Evolutionary conservation across 2,888 invertebrate genomes (phyloP).

Genomic region (Adelognathus sp.): DNA sequence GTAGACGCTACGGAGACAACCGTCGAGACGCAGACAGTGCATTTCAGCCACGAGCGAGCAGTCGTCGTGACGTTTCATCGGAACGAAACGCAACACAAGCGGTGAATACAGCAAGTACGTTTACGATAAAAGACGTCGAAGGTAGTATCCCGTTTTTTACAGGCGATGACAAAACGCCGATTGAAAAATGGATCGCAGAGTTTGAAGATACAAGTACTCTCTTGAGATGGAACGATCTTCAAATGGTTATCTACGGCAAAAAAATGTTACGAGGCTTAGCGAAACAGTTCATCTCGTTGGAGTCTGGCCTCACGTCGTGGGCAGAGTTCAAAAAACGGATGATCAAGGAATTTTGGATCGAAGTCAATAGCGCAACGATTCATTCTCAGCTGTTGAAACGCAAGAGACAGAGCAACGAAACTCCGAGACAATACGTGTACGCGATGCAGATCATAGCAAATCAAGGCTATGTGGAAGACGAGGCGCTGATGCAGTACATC

Average conservation of each 20-base stretch:
- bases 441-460: conserved; percentile 54
- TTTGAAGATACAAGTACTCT: conserved; percentile 60
- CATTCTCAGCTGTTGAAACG: conserved; percentile 37
- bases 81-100: not conserved
- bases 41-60: not conserved
- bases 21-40: no score
- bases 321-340: conserved; percentile 43
- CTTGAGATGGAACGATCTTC: conserved; percentile 52
- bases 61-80: not conserved
- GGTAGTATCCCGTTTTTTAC: conserved; percentile 41
- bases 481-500: conserved; percentile 46
- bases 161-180: conserved; percentile 38
- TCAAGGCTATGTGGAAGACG: conserved; percentile 46
- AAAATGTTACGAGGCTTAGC: conserved; percentile 55
- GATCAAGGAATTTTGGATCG: conserved; percentile 42
- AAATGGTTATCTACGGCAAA: conserved; percentile 58
- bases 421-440: conserved; percentile 55
- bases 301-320: conserved; percentile 42
- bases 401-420: conserved; percentile 38
- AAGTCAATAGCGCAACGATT: conserved; percentile 47
- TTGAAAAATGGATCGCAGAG: conserved; percentile 44
- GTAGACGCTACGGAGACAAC: no score
- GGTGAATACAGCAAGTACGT: conserved; percentile 2
- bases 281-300: conserved; percentile 55
- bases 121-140: conserved; percentile 49